Evolutionary conservation across 1,140 invertebrate genomes (phyloP).

Genomic region (Battus philenor): DNA sequence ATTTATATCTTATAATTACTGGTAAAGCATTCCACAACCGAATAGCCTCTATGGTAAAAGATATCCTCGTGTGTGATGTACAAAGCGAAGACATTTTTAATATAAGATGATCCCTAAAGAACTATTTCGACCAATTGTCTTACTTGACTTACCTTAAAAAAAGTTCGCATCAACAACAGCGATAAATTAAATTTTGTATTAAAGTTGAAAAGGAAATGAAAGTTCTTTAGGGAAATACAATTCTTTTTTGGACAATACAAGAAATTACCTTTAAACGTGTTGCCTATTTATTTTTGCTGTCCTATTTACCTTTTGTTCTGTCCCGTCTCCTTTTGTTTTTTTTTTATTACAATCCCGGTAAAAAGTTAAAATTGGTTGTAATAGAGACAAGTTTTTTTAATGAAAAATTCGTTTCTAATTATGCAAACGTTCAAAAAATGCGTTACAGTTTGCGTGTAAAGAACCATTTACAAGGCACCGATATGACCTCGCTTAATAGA

Average conservation of each 20-base stretch:
- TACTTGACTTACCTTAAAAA: no score
- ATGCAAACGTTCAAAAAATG: slow-evolving; percentile 30
- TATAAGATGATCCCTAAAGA: no score
- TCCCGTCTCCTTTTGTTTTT: slow-evolving; percentile 30
- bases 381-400: slow-evolving; percentile 45
- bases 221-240: slow-evolving; percentile 4
- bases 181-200: slow-evolving; percentile 5
- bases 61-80: no score
- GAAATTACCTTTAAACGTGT: slow-evolving; percentile 39
- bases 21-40: no score
- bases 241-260: slow-evolving; percentile 22
- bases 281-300: slow-evolving; percentile 41
- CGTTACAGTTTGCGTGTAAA: slow-evolving; percentile 16
- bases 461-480: slow-evolving; percentile 18
- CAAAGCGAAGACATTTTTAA: no score
- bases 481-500: slow-evolving; percentile 22
- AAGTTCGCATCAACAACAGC: no score
- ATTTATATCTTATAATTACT: no score
- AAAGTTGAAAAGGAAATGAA: slow-evolving; percentile 23
- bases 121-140: no score
- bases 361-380: slow-evolving; percentile 25
- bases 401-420: slow-evolving; percentile 38
- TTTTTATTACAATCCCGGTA: slow-evolving; percentile 38
- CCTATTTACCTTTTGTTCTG: slow-evolving; percentile 44
- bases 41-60: no score